phyloP scores from a whole-genome alignment of 1,140 invertebrate species.

The Drosophila punjabiensis region DNA sequence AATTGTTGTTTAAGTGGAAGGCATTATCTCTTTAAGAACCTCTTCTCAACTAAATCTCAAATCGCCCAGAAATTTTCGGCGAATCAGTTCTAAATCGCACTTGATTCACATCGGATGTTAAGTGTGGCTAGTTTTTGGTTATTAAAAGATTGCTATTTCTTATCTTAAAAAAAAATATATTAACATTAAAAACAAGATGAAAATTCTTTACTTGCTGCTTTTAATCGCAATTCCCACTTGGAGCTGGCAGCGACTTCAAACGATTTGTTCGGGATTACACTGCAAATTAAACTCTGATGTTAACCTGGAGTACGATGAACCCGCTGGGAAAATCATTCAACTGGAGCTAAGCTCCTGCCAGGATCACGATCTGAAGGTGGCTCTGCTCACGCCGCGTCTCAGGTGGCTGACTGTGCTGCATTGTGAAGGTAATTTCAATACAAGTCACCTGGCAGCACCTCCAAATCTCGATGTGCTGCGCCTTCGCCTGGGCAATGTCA shows the following conservation, averaged over 20 bases:
- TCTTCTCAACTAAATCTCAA: not conserved
- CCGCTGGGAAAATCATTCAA: not conserved
- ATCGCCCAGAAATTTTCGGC: not conserved
- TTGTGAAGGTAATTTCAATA: not conserved
- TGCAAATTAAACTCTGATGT: not conserved
- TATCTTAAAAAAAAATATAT: not conserved
- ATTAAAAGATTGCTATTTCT: not conserved
- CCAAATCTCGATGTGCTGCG: not conserved
- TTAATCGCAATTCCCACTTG: not conserved
- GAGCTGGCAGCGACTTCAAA: not conserved
- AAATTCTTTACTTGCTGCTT: not conserved
- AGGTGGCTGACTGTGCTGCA: not conserved
- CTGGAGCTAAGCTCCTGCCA: not conserved
- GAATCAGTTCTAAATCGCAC: not conserved
- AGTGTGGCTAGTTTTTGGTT: not conserved
- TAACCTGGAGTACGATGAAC: not conserved
- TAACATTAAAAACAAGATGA: not conserved
- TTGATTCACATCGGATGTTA: not conserved
- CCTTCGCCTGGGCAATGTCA: not conserved
- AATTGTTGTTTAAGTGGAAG: not conserved
- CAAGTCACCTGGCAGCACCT: not conserved
- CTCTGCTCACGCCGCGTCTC: not conserved
- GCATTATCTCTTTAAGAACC: not conserved
- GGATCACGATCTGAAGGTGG: not conserved
- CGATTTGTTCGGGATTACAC: not conserved